Conservation (phyloP, 2,113 vertebrate genomes). For the Dasyurus viverrinus region DNA sequence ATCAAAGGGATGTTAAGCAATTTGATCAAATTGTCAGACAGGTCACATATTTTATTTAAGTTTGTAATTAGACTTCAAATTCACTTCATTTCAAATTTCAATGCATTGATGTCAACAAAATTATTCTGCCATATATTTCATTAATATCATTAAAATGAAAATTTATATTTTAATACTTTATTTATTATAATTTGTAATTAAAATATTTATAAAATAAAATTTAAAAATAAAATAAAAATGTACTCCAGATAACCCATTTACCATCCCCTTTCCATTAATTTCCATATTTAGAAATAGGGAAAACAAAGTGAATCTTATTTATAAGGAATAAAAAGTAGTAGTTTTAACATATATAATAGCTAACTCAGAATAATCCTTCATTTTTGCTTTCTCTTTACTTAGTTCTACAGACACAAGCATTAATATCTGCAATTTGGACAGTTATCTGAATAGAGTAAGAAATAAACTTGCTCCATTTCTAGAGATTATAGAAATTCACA, state of each 20-base stretch:
- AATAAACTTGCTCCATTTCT: not conserved
- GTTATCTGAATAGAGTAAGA: not conserved
- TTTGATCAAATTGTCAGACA: not conserved
- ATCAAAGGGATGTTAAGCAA: not conserved
- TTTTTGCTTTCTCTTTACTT: not conserved
- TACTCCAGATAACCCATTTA: not conserved
- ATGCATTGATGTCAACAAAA: not conserved
- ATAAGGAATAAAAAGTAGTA: not conserved
- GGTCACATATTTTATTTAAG: not conserved
- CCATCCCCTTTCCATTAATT: not conserved
- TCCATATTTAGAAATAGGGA: conserved; percentile 27
- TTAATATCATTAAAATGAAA: not conserved
- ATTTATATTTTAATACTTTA: not conserved
- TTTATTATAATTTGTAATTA: too few species aligned
- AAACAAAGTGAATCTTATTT: not conserved
- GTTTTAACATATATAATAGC: not conserved
- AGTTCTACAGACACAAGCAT: not conserved
- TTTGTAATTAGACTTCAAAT: not conserved
- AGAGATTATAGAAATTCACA: conserved; percentile 16
- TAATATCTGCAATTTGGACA: not conserved
- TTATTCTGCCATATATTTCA: not conserved
- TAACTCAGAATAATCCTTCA: not conserved
- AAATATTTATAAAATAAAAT: too few species aligned
- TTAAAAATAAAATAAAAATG: not conserved
- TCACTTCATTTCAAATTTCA: not conserved